Conservation (phyloP, 2,888 invertebrate genomes). For the Lepidochitona cinerea region DNA sequence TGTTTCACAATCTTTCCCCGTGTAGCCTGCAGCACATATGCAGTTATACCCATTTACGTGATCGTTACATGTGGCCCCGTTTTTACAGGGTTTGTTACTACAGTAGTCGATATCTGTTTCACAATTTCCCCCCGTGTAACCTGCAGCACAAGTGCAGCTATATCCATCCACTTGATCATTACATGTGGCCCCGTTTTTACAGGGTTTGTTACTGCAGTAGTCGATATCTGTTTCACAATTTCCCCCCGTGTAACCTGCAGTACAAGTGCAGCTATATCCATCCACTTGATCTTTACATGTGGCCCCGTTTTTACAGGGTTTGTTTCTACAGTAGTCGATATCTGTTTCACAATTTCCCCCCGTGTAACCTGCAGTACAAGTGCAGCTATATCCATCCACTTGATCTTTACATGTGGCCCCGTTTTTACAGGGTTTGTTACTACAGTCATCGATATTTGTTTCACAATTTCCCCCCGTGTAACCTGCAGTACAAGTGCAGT, state of each 20-base stretch:
- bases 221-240: conserved; percentile 77
- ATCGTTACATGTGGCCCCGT: conserved; percentile 25
- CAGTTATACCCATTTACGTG: conserved; percentile 23
- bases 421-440: conserved; percentile 73
- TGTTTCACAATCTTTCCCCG: conserved; percentile 15
- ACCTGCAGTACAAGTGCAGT: conserved; percentile 73
- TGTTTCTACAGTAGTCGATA: conserved; percentile 62
- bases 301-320: conserved; percentile 73
- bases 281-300: conserved; percentile 25
- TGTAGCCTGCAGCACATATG: conserved; percentile 12
- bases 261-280: conserved; percentile 83
- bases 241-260: conserved; percentile 83
- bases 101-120: conserved; percentile 19
- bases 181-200: conserved; percentile 72
- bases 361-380: conserved; percentile 84
- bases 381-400: conserved; percentile 78
- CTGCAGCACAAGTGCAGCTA: conserved; percentile 49
- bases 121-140: conserved; percentile 31
- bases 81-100: conserved; percentile 20
- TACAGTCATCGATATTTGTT: conserved; percentile 63
- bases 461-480: conserved; percentile 85
- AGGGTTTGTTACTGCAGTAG: conserved; percentile 64
- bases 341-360: conserved; percentile 81
- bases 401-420: conserved; percentile 37
- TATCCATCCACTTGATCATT: conserved; percentile 19